These are phyloP conservation scores for Nomada fabriciana DNA, from an alignment of 2,888 invertebrate genomes.

Conservation along the genomic window DNA sequence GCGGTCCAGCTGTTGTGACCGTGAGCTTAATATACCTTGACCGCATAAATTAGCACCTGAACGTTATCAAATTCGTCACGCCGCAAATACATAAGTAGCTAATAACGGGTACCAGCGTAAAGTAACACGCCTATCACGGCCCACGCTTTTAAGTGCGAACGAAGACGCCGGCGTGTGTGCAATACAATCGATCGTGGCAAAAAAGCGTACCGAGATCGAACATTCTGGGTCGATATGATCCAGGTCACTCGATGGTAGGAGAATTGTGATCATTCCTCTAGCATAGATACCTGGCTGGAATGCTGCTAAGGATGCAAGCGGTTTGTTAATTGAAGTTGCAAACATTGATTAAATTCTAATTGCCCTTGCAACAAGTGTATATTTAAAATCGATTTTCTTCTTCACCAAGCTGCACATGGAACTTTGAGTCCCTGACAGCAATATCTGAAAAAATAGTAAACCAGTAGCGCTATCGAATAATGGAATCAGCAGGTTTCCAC, in stretches of 20 bases:
- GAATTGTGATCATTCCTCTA: constrained; percentile 35
- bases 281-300: constrained; percentile 18
- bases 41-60: constrained; percentile 41
- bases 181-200: constrained; percentile 27
- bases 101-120: constrained; percentile 41
- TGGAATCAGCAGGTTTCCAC: neutral
- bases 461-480: constrained; percentile 5
- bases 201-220: constrained; percentile 17
- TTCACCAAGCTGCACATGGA: too few relatives aligned
- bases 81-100: constrained; percentile 26
- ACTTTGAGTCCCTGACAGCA: too few relatives aligned
- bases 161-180: constrained; percentile 7
- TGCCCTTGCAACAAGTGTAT: neutral
- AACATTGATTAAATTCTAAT: constrained; percentile 34
- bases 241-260: constrained; percentile 22
- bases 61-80: constrained; percentile 50
- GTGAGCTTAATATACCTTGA: constrained; percentile 50
- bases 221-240: constrained; percentile 56
- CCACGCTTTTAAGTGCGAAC: neutral
- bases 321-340: constrained; percentile 33
- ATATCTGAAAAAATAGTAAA: neutral
- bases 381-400: neutral
- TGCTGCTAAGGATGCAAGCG: constrained; percentile 26
- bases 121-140: constrained; percentile 25
- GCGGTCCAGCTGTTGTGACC: constrained; percentile 28